Evolutionary conservation across 2,888 invertebrate genomes (phyloP).

Genomic region (Gymnoscelis rufifasciata): DNA sequence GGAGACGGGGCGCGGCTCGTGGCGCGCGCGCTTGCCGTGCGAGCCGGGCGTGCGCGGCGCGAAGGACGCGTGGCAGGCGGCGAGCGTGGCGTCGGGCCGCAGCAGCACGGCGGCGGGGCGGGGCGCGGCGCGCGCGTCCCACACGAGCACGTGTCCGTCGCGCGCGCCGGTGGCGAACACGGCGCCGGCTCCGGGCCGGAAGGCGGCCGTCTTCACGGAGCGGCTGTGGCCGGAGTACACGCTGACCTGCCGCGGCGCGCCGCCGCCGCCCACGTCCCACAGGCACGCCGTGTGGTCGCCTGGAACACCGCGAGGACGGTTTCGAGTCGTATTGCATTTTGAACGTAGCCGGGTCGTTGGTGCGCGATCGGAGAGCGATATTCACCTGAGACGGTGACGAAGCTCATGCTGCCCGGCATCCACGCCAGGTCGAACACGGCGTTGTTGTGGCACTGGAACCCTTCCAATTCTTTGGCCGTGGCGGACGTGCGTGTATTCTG

Average conservation of each 20-base stretch:
- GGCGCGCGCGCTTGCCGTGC: conserved; percentile 65
- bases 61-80: conserved; percentile 80
- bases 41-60: conserved; percentile 73
- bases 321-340: too few relatives aligned
- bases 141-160: conserved; percentile 91
- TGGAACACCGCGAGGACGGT: conserved; percentile 34
- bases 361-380: too few relatives aligned
- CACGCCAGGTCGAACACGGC: conserved; percentile 94
- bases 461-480: conserved; percentile 63
- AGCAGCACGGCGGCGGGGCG: conserved; percentile 56
- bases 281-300: conserved; percentile 90
- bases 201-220: conserved; percentile 90
- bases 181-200: conserved; percentile 83
- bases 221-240: conserved; percentile 87
- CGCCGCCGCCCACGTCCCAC: conserved; percentile 83
- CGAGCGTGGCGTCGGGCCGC: conserved; percentile 85
- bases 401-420: conserved; percentile 86
- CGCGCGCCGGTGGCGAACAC: conserved; percentile 93
- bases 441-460: conserved; percentile 86
- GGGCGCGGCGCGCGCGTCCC: conserved; percentile 82
- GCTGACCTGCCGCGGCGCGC: conserved; percentile 62
- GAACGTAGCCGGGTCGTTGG: too few relatives aligned
- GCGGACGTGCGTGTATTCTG: conserved; percentile 70
- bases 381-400: conserved; percentile 89
- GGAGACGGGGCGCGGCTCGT: conserved; percentile 81